Evolutionary conservation across 2,888 invertebrate species (phyloP).

Genomic region (Ectemnius cavifrons): DNA sequence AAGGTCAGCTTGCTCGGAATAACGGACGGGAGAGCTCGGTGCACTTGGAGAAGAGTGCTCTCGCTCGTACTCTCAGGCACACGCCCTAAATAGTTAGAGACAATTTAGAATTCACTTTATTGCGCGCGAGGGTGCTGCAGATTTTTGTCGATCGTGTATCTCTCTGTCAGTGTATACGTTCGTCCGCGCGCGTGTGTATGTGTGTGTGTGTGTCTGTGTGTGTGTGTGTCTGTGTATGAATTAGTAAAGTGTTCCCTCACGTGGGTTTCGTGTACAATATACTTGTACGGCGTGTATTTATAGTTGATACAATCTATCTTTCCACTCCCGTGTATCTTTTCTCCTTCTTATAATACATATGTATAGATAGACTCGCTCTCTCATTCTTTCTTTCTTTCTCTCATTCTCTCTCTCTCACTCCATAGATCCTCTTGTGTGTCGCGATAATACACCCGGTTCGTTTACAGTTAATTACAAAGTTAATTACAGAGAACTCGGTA

Average conservation of each 20-base stretch:
- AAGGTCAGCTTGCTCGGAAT: no score
- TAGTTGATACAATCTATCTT: conserved; percentile 49
- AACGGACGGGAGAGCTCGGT: background rate
- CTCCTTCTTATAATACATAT: conserved; percentile 50
- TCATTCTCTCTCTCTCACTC: conserved; percentile 7
- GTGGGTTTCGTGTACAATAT: background rate
- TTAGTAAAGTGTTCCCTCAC: conserved; percentile 33
- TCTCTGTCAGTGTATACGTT: conserved; percentile 17
- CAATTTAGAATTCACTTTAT: conserved; percentile 70
- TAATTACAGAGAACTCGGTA: conserved; percentile 56
- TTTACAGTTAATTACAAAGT: conserved; percentile 60
- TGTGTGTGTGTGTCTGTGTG: conserved; percentile 16
- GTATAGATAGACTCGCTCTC: conserved; percentile 27
- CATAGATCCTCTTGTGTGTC: background rate
- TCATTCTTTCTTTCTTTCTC: conserved; percentile 16
- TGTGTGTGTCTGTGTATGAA: conserved; percentile 25
- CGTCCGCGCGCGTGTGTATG: no score
- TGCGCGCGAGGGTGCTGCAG: conserved; percentile 58
- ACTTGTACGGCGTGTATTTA: conserved; percentile 22
- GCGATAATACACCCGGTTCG: conserved; percentile 22
- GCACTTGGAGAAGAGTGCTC: conserved; percentile 17
- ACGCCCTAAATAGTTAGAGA: conserved; percentile 56
- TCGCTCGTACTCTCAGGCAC: conserved; percentile 58
- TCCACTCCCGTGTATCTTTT: conserved; percentile 29
- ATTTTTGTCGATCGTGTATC: background rate